Conservation (phyloP, 2,113 vertebrate species). For the Micronycteris hirsuta region DNA sequence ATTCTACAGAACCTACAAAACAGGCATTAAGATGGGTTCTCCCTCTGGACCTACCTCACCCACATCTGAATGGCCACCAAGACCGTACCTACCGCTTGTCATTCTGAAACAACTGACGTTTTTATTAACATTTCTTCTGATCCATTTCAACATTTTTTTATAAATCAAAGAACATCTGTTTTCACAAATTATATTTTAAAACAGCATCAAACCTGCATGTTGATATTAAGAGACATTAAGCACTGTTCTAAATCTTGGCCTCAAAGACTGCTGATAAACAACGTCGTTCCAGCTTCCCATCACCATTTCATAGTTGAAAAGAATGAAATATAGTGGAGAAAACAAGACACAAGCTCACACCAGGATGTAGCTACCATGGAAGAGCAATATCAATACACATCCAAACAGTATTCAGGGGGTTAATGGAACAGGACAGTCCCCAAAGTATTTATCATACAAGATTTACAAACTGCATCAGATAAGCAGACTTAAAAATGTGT, state of each 20-base stretch:
- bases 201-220: neutral
- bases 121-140: neutral
- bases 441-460: neutral
- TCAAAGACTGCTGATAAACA: constrained; percentile 6
- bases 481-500: neutral
- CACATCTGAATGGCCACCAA: neutral
- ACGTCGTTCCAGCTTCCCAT: neutral
- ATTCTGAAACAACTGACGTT: neutral
- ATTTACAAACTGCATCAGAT: neutral
- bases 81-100: neutral
- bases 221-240: neutral
- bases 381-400: neutral
- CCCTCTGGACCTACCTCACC: neutral
- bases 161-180: neutral
- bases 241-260: neutral
- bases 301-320: neutral
- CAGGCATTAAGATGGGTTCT: constrained; percentile 19
- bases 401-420: neutral
- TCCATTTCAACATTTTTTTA: neutral
- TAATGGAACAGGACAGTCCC: neutral
- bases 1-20: neutral
- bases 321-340: neutral
- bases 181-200: constrained; percentile 31
- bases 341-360: neutral
- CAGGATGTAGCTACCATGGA: neutral